Conservation (phyloP, 2,113 vertebrate species). For the Tinamus guttatus region DNA sequence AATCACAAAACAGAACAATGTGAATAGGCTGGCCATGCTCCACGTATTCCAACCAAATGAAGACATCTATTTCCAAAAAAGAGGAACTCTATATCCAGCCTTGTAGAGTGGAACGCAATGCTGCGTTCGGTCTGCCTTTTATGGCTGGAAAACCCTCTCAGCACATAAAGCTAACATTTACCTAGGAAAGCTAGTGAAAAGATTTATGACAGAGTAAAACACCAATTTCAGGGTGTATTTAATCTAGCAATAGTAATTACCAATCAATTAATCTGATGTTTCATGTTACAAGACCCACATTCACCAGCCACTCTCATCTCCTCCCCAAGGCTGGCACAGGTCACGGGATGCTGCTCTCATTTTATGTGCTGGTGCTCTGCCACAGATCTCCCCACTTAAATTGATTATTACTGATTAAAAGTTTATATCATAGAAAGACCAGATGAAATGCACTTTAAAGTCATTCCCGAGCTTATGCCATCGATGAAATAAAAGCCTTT, state of each 20-base stretch:
- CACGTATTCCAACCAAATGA: not conserved
- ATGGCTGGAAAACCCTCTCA: not conserved
- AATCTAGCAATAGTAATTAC: slow-evolving; percentile 48
- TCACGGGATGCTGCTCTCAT: not conserved
- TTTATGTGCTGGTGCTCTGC: not conserved
- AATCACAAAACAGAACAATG: not conserved
- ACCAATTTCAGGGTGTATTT: slow-evolving; percentile 33
- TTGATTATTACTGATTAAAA: slow-evolving; percentile 19
- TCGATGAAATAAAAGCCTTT: not conserved
- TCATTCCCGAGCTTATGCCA: not conserved
- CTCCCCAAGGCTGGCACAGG: not conserved
- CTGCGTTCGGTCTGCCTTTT: not conserved
- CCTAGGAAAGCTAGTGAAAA: slow-evolving; percentile 3
- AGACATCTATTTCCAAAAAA: not conserved
- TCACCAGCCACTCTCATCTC: not conserved
- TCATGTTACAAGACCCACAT: slow-evolving; percentile 31
- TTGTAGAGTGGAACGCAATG: not conserved
- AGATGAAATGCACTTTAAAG: slow-evolving; percentile 32
- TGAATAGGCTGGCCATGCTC: not conserved
- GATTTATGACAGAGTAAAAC: slow-evolving; percentile 56
- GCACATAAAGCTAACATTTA: slow-evolving; percentile 12
- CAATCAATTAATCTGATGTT: slow-evolving; percentile 55
- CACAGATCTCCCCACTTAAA: not conserved
- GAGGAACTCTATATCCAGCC: not conserved
- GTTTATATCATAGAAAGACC: not conserved